Evolutionary conservation across 2,888 invertebrate species (phyloP).

Genomic region (Elgonia sp.): DNA sequence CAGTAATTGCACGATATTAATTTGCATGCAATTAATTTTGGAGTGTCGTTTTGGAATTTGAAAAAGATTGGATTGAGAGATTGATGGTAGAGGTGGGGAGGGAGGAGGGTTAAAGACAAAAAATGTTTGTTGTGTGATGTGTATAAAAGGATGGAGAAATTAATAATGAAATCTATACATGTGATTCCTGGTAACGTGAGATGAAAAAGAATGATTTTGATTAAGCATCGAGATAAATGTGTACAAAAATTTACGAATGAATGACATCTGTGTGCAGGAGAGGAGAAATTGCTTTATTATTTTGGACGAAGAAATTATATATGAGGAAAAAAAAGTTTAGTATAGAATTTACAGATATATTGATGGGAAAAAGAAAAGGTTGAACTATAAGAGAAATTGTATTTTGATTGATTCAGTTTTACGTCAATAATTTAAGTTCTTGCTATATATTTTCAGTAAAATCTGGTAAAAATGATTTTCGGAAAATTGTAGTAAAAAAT

Average conservation of each 20-base stretch:
- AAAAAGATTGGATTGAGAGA: conserved; percentile 9
- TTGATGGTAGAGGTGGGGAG: not conserved
- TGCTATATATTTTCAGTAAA: too few species aligned
- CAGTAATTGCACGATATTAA: conserved; percentile 42
- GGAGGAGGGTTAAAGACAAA: not conserved
- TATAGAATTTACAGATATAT: too few species aligned
- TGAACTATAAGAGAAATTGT: too few species aligned
- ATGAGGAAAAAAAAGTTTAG: too few species aligned
- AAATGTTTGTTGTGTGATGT: not conserved
- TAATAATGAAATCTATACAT: conserved; percentile 30
- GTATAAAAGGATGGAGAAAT: not conserved
- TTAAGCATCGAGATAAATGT: conserved; percentile 19
- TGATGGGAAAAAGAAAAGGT: too few species aligned
- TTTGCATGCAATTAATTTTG: conserved; percentile 39
- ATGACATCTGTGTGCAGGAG: not conserved
- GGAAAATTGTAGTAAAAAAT: too few species aligned
- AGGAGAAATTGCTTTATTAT: not conserved
- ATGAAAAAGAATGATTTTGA: conserved; percentile 23
- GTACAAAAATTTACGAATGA: not conserved
- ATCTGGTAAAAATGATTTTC: too few species aligned
- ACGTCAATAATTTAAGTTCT: too few species aligned
- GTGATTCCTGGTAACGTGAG: conserved; percentile 34
- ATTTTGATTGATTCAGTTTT: too few species aligned
- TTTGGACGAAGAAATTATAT: not conserved
- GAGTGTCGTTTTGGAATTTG: conserved; percentile 7